Evolutionary conservation across 2,113 vertebrate genomes (phyloP).

Genomic region (Glaucidium brasilianum): DNA sequence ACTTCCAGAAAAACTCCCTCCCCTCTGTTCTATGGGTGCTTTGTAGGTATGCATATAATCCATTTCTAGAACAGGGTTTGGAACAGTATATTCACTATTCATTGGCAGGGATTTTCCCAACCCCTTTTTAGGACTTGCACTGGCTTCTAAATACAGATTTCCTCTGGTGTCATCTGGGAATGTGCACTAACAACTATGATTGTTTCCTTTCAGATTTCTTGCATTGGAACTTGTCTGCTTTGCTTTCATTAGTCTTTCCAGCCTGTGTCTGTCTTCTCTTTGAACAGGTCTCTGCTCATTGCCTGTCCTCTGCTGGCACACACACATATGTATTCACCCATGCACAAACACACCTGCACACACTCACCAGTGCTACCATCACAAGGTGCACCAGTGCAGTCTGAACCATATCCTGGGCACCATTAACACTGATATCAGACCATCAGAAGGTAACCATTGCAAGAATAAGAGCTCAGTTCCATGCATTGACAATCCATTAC

Average conservation of each 20-base stretch:
- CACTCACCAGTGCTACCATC: neutral
- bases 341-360: neutral
- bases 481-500: neutral
- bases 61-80: neutral
- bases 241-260: neutral
- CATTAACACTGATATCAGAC: neutral
- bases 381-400: neutral
- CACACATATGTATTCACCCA: accelerated
- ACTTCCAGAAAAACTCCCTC: neutral
- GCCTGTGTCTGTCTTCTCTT: neutral
- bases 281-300: neutral
- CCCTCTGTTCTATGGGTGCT: neutral
- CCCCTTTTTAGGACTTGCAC: neutral
- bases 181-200: neutral
- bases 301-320: neutral
- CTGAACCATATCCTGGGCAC: neutral
- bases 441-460: neutral
- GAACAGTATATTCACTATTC: neutral
- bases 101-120: neutral
- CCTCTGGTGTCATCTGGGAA: neutral
- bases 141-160: neutral
- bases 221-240: neutral
- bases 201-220: neutral
- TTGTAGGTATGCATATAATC: neutral
- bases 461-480: neutral